Evolutionary conservation across 2,888 invertebrate species (phyloP), one percentile per base, ranked within the genome.

Genomic region (Heliothis peltigera): DNA sequence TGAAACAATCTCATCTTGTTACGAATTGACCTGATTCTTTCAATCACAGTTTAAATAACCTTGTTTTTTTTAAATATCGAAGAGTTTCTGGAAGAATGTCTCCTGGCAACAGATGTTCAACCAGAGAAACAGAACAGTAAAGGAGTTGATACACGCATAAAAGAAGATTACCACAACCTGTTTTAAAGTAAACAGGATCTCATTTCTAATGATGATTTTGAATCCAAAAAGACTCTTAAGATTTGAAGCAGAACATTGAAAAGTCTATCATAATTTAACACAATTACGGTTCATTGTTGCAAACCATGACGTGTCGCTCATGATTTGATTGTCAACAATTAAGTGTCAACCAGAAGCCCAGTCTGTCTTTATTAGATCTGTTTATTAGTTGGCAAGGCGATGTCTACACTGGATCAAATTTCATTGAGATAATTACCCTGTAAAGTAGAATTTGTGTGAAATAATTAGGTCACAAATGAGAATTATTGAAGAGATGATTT

Each of bases 241-340:
- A 54, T 55, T 70, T 61, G 25, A 57, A 70, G 47, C 57, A 56
- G n/a, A 47, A 59, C 52, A 49, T 76, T 49, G 21, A 22, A 42
- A 48, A 21, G 80, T 77, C 81, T 46, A 60, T 80, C 75, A 58
- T 54, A 77, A 70, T 70, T 49, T 28, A 17, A 17, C 22, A 42
- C 72, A 79, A 75, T 78, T 77, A 62, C 35, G 55, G 21, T 57
- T 65, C 28, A 46, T 70, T 53, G 49, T 51, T 56, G 70, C 64
- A 22, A 72, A 75, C 56, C 62, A 63, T 65, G 68, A 66, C 70
- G 56, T 59, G 52, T 47, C 63, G 32, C 54, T 58, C 63, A 51
- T 56, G 61, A 80, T 75, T 68, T 59, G 77, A 73, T 80, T 79
- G 77, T 66, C 47, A 53, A 7, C 64, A 80, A 80, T 80, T 81